These are phyloP conservation scores for Zygothrica quintamaculata DNA, from an alignment of 2,888 invertebrate species.

Conservation along the genomic window DNA sequence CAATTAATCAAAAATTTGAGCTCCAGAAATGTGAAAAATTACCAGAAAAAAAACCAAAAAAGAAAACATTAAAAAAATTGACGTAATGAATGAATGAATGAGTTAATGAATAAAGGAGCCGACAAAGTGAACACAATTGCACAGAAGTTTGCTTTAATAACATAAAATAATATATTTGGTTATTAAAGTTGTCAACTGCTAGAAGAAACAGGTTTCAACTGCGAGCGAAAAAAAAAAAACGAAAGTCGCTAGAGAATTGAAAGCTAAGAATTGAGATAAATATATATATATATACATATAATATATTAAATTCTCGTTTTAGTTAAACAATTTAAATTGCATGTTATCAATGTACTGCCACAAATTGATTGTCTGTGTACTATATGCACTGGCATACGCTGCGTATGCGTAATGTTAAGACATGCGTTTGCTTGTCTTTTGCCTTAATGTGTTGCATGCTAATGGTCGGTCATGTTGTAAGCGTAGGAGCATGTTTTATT, in stretches of 20 bases:
- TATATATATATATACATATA: too few relatives aligned
- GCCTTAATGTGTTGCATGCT: conserved; percentile 44
- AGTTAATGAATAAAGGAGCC: conserved; percentile 2
- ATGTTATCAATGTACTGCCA: neutral
- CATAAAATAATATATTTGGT: neutral
- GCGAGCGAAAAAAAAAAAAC: too few relatives aligned
- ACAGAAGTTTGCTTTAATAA: conserved; percentile 12
- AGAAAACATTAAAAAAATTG: too few relatives aligned
- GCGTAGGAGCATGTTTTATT: conserved; percentile 29
- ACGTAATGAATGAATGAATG: conserved; percentile 60
- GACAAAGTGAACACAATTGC: conserved; percentile 46
- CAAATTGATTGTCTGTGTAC: conserved; percentile 14
- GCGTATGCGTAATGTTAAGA: conserved; percentile 61
- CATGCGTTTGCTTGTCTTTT: conserved; percentile 38
- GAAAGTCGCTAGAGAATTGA: too few relatives aligned
- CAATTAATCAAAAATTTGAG: conserved; percentile 69
- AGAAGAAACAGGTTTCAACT: too few relatives aligned
- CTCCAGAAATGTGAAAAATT: conserved; percentile 68
- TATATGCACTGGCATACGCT: conserved; percentile 27
- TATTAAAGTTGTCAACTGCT: conserved; percentile 1
- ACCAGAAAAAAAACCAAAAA: too few relatives aligned
- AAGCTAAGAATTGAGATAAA: too few relatives aligned
- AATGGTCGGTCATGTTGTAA: conserved; percentile 18
- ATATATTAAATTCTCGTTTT: too few relatives aligned
- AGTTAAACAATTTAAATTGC: too few relatives aligned